Evolutionary conservation across 2,797 vertebrate genomes (phyloP).

Genomic region (Tragelaphus eurycerus): DNA sequence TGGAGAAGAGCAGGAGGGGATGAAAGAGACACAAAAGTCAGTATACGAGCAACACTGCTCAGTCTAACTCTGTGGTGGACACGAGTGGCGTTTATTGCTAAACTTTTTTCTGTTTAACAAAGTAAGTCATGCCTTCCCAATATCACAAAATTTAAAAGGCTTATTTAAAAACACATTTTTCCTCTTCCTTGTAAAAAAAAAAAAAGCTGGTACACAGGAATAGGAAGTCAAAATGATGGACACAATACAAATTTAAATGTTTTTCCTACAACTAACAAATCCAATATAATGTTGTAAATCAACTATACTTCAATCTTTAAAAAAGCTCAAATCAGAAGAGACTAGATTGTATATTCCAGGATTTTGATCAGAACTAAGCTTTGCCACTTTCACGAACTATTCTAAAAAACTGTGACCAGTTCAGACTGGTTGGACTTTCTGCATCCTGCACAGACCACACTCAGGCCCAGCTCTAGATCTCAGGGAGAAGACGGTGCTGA

Average conservation of each 20-base stretch:
- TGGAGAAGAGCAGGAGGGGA: slow-evolving; percentile 40
- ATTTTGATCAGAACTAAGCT: neutral
- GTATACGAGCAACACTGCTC: neutral
- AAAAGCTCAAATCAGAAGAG: neutral
- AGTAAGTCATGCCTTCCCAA: neutral
- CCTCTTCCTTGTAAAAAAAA: neutral
- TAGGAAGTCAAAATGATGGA: neutral
- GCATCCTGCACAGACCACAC: neutral
- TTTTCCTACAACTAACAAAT: neutral
- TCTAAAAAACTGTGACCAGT: neutral
- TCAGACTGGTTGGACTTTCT: neutral
- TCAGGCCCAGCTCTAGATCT: neutral
- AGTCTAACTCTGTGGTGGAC: fast-evolving
- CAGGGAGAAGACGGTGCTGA: neutral
- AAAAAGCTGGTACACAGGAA: neutral
- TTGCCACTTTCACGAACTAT: neutral
- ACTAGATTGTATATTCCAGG: neutral
- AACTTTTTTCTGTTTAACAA: neutral
- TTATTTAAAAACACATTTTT: neutral
- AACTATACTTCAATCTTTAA: neutral
- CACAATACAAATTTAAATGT: neutral
- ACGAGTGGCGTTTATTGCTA: neutral
- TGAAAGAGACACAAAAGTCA: neutral
- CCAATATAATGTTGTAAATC: neutral
- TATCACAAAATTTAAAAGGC: neutral